phyloP scores from a whole-genome alignment of 2,888 invertebrate species.

The Eristalis tenax region DNA sequence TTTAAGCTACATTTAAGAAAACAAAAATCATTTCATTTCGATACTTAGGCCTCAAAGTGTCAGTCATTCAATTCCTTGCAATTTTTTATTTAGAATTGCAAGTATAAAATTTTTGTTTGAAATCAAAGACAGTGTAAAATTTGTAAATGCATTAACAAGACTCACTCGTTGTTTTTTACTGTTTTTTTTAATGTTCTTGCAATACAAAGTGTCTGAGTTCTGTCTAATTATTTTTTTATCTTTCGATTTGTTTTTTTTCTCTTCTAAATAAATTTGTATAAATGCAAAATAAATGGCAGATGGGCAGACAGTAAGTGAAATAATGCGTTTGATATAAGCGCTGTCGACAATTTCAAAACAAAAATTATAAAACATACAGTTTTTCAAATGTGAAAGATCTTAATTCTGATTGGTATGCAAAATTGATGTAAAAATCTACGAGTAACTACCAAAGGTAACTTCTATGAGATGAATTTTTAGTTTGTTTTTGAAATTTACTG shows the following conservation, averaged over 20 bases:
- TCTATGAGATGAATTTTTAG: neutral
- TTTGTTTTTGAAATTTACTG: neutral
- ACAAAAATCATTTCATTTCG: constrained; percentile 43
- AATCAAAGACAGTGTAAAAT: constrained; percentile 18
- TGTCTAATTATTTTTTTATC: neutral
- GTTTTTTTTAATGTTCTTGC: neutral
- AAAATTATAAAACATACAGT: neutral
- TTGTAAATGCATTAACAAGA: constrained; percentile 9
- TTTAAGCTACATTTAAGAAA: constrained; percentile 27
- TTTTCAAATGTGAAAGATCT: neutral
- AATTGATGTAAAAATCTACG: neutral
- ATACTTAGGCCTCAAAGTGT: constrained; percentile 78
- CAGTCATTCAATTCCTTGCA: constrained; percentile 79
- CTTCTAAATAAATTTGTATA: constrained; percentile 20
- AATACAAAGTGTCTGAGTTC: constrained; percentile 15
- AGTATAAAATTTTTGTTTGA: neutral
- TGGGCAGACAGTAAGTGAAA: constrained; percentile 30
- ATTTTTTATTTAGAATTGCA: constrained; percentile 31
- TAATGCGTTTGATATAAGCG: constrained; percentile 36
- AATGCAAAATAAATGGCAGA: constrained; percentile 45
- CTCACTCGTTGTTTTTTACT: neutral
- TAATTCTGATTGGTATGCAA: neutral
- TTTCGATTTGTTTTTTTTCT: neutral
- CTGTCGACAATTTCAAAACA: constrained; percentile 67
- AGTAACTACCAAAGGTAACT: neutral